Percentiles rank a stretch among this genome's conserved stretches.
Conservation (phyloP, 2,888 invertebrate genomes). For the Meteorus cinctellus region DNA sequence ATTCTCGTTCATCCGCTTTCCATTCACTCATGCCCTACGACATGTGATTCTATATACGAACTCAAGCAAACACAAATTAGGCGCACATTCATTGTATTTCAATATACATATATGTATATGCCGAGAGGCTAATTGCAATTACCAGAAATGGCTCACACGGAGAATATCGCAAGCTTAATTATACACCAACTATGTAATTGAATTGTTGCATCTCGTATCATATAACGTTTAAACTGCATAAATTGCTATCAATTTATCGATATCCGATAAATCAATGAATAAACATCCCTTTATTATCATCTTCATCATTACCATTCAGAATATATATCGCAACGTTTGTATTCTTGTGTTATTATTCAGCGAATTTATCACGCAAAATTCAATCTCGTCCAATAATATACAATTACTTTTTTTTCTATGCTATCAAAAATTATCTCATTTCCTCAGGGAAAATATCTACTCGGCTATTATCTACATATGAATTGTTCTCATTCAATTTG, state of each 20-base stretch:
- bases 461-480: neutral
- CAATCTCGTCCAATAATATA: neutral
- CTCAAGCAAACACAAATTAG: slow-evolving; percentile 24
- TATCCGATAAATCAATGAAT: neutral
- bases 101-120: slow-evolving; percentile 1
- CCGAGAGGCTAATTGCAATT: slow-evolving; percentile 26
- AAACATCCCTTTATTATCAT: neutral
- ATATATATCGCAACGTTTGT: neutral
- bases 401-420: too few species aligned
- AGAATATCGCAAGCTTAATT: slow-evolving; percentile 26
- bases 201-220: neutral
- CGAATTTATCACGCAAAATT: neutral
- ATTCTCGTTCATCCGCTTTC: slow-evolving; percentile 6
- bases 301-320: neutral
- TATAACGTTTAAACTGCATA: slow-evolving; percentile 6
- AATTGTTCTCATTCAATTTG: neutral
- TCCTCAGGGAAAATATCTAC: neutral
- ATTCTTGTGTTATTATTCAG: neutral
- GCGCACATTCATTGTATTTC: slow-evolving; percentile 18
- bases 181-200: slow-evolving; percentile 3
- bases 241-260: slow-evolving; percentile 9
- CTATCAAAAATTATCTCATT: neutral
- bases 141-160: slow-evolving; percentile 22
- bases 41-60: neutral
- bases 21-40: slow-evolving; percentile 2